Percentiles rank a stretch among this genome's conserved stretches.
Evolutionary conservation across 2,797 vertebrate genomes (phyloP).

Genomic region (Echeneis naucrates): DNA sequence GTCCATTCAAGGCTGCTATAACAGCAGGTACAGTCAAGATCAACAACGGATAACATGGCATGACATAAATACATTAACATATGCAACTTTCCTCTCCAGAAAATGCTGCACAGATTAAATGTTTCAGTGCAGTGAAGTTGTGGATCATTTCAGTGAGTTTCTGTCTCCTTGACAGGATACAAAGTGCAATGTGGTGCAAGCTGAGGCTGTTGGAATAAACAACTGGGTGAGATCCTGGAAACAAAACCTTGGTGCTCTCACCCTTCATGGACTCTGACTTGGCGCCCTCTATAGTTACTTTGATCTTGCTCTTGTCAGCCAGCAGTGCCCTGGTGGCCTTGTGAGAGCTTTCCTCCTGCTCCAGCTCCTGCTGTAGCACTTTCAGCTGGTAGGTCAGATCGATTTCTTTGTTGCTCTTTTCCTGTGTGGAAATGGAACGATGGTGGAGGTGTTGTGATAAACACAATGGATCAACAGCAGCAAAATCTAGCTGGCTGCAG

Average conservation of each 20-base stretch:
- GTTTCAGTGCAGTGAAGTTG: background rate
- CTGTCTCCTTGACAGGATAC: background rate
- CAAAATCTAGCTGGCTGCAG: background rate
- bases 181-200: background rate
- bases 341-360: slow-evolving; percentile 95
- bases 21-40: no score
- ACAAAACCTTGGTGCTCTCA: slow-evolving; percentile 56
- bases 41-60: no score
- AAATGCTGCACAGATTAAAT: background rate
- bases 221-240: background rate
- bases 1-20: background rate
- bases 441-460: background rate
- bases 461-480: background rate
- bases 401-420: slow-evolving; percentile 98
- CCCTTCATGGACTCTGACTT: slow-evolving; percentile 99
- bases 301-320: slow-evolving; percentile 98
- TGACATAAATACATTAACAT: no score
- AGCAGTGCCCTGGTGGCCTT: slow-evolving; percentile 94
- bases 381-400: slow-evolving; percentile 98
- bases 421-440: slow-evolving; percentile 78
- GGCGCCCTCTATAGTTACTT: slow-evolving; percentile 96
- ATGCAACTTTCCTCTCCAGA: background rate
- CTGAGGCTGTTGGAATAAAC: background rate
- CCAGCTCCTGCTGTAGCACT: slow-evolving; percentile 95
- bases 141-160: background rate